These are phyloP conservation scores for Megalops cyprinoides DNA, from an alignment of 2,797 vertebrate species.

Conservation along the genomic window DNA sequence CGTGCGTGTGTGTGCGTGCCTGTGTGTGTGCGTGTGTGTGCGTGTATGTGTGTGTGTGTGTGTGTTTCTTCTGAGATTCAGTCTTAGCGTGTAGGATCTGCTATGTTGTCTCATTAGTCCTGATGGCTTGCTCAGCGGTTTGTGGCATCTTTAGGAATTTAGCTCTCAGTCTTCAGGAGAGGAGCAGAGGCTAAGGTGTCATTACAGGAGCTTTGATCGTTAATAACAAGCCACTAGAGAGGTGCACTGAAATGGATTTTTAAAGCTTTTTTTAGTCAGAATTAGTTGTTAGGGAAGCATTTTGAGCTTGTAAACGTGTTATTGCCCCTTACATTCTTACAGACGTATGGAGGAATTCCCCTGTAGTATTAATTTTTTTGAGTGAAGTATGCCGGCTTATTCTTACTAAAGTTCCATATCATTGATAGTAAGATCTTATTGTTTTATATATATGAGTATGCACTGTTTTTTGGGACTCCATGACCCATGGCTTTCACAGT, in stretches of 20 bases:
- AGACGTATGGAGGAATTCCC: neutral
- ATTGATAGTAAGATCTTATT: neutral
- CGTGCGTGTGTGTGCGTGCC: neutral
- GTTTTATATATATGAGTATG: neutral
- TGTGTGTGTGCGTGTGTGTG: neutral
- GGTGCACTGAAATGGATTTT: neutral
- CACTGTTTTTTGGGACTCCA: too few species aligned
- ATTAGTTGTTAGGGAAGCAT: neutral
- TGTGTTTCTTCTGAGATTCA: neutral
- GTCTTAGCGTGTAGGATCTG: neutral
- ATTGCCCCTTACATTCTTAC: neutral
- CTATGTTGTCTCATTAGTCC: neutral
- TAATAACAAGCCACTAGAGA: neutral
- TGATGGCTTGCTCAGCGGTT: neutral
- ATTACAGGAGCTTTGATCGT: slow-evolving; percentile 1
- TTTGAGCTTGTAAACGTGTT: neutral
- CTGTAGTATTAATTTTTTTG: too few species aligned
- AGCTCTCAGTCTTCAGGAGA: neutral
- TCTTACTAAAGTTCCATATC: neutral
- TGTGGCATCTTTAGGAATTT: neutral
- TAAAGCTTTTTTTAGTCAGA: neutral
- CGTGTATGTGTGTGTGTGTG: neutral
- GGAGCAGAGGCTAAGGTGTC: neutral
- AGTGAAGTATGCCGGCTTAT: neutral
- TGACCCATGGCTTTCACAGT: too few species aligned